phyloP scores from a whole-genome alignment of 1,140 invertebrate species.

The Condylostylus longicornis region DNA sequence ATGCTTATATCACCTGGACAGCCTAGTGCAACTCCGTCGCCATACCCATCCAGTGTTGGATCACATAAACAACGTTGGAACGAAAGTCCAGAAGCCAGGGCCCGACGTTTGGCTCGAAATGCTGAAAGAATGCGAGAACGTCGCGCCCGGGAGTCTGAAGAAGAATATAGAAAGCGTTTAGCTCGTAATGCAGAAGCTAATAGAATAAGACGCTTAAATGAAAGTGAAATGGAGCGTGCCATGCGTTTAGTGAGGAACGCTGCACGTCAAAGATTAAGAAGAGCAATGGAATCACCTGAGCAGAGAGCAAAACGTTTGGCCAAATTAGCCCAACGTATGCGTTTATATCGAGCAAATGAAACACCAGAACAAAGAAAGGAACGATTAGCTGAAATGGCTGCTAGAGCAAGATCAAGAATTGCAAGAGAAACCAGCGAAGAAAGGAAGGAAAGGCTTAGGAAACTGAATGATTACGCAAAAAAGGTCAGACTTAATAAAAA shows the following conservation, averaged over 20 bases:
- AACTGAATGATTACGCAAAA: constrained; percentile 31
- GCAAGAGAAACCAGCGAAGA: constrained; percentile 38
- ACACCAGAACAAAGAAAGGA: constrained; percentile 35
- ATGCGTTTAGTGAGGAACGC: constrained; percentile 30
- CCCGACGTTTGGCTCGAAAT: constrained; percentile 30
- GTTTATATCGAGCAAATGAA: constrained; percentile 31
- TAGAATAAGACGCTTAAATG: constrained; percentile 26
- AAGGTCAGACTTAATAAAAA: constrained; percentile 32
- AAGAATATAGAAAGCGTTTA: constrained; percentile 27
- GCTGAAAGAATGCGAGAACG: constrained; percentile 32
- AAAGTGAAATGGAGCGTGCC: constrained; percentile 26
- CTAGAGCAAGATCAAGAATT: constrained; percentile 32
- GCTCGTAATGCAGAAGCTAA: constrained; percentile 29
- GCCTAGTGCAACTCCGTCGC: constrained; percentile 8
- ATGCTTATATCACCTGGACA: constrained; percentile 3
- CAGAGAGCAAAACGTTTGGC: constrained; percentile 34
- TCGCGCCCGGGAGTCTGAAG: constrained; percentile 27
- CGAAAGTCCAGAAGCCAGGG: constrained; percentile 29
- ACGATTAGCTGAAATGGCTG: constrained; percentile 38
- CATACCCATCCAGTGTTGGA: constrained; percentile 8
- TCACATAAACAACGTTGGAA: constrained; percentile 23
- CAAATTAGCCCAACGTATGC: constrained; percentile 34
- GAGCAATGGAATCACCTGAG: constrained; percentile 34
- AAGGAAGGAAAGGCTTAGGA: constrained; percentile 32
- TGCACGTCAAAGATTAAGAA: constrained; percentile 23